Evolutionary conservation across 30 jellyfish, hydroid and myxozoan species (phyloP).

Genomic region (Euphysa ruthae): DNA sequence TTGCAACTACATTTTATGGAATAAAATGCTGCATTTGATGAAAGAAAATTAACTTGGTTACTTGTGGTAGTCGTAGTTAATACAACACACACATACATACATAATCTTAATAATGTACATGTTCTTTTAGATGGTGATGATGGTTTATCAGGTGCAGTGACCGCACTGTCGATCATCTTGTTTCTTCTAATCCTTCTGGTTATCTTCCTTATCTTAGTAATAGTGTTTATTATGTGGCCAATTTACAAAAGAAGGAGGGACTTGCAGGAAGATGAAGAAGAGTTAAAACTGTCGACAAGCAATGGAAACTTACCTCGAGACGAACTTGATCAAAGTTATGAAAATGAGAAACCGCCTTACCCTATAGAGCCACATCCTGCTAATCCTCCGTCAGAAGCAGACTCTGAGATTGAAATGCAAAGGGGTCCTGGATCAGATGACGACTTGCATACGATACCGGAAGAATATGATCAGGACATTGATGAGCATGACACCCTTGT

Average conservation of each 20-base stretch:
- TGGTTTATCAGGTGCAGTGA: conserved; percentile 7
- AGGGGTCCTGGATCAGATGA: conserved; percentile 33
- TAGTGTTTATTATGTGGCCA: conserved; percentile 20
- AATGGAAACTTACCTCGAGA: not conserved
- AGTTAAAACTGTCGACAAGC: not conserved
- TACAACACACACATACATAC: too few relatives aligned
- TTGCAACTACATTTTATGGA: not conserved
- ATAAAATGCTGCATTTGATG: too few relatives aligned
- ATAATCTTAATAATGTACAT: too few relatives aligned
- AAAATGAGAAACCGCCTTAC: conserved; percentile 17
- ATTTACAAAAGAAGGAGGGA: conserved; percentile 3
- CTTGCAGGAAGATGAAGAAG: not conserved
- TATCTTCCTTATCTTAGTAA: conserved; percentile 1
- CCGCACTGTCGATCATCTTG: conserved; percentile 14
- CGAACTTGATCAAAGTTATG: not conserved
- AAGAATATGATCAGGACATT: conserved; percentile 8
- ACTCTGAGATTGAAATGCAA: conserved; percentile 23
- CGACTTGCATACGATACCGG: conserved; percentile 29
- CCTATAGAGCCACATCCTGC: conserved; percentile 18
- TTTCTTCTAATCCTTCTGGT: conserved; percentile 8
- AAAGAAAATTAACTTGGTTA: too few relatives aligned
- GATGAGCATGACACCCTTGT: conserved; percentile 23
- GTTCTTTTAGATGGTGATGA: conserved; percentile 1
- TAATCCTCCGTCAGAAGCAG: not conserved
- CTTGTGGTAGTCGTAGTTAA: too few relatives aligned